Conservation (phyloP, 1,140 invertebrate genomes). For the Ceratina japonica region DNA sequence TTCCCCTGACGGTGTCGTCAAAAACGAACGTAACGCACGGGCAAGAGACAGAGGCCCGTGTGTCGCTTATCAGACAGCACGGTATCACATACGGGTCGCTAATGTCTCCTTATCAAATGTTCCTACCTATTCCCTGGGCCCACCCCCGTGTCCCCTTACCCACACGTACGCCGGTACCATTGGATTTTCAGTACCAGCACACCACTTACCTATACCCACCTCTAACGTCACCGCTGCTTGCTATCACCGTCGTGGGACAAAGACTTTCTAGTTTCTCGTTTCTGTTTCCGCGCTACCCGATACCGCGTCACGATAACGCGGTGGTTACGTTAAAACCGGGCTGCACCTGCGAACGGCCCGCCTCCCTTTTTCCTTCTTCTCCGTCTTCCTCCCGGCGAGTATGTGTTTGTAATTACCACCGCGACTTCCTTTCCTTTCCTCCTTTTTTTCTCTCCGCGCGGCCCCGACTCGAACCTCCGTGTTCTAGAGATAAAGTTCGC, state of each 20-base stretch:
- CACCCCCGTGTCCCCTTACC: constrained; percentile 48
- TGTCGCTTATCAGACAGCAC: constrained; percentile 70
- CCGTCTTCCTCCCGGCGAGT: not conserved
- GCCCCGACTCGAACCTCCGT: not conserved
- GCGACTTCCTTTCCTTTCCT: not conserved
- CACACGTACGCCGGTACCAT: constrained; percentile 67
- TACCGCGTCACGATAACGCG: constrained; percentile 53
- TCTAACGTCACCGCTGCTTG: constrained; percentile 58
- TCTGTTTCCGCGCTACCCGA: constrained; percentile 66
- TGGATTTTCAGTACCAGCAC: constrained; percentile 75
- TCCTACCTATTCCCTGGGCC: constrained; percentile 70
- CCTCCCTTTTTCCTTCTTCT: constrained; percentile 21
- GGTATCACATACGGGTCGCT: constrained; percentile 79
- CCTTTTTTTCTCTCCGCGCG: not conserved
- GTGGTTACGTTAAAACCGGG: constrained; percentile 51
- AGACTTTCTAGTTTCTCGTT: constrained; percentile 69
- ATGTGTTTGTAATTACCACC: constrained; percentile 20
- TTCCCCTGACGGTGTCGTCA: constrained; percentile 49
- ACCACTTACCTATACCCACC: constrained; percentile 59
- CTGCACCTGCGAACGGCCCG: constrained; percentile 50
- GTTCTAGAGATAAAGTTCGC: constrained; percentile 27
- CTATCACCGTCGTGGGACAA: constrained; percentile 67
- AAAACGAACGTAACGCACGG: constrained; percentile 61
- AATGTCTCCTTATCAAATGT: constrained; percentile 78
- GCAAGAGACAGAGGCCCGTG: constrained; percentile 61